A percentile compares a stretch with the other conserved stretches of the same genome.
phyloP scores from a whole-genome alignment of 2,797 vertebrate genomes.

The Lepidocolaptes lacrymiger region DNA sequence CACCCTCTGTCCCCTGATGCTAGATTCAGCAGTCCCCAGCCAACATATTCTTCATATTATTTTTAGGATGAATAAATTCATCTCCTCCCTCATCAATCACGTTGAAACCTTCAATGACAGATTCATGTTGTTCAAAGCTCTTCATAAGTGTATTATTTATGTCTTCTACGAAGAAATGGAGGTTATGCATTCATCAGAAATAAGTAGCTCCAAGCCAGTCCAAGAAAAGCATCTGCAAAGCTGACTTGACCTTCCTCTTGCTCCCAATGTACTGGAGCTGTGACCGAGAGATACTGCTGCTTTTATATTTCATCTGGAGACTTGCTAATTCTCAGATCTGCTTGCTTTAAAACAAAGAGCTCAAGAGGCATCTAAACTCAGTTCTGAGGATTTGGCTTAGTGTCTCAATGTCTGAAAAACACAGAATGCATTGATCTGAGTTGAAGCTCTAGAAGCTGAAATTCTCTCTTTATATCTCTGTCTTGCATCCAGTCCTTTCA shows the following conservation, averaged over 20 bases:
- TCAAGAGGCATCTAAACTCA: background rate
- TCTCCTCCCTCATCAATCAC: conserved; percentile 44
- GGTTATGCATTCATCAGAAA: background rate
- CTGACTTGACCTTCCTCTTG: background rate
- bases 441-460: background rate
- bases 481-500: background rate
- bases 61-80: conserved; percentile 52
- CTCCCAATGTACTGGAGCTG: background rate
- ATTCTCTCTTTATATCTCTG: background rate
- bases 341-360: background rate
- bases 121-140: conserved; percentile 7
- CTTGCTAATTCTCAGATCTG: background rate
- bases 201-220: conserved; percentile 12
- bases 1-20: conserved; percentile 24
- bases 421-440: background rate
- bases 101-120: conserved; percentile 13
- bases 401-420: background rate
- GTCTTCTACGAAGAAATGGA: background rate
- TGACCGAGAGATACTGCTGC: background rate
- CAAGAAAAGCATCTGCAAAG: conserved; percentile 20
- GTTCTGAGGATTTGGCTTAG: background rate
- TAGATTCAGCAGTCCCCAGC: conserved; percentile 15
- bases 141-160: background rate
- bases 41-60: conserved; percentile 38
- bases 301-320: background rate